These are phyloP conservation scores for Eretmocerus hayati DNA, from an alignment of 2,888 invertebrate species.

Conservation along the genomic window DNA sequence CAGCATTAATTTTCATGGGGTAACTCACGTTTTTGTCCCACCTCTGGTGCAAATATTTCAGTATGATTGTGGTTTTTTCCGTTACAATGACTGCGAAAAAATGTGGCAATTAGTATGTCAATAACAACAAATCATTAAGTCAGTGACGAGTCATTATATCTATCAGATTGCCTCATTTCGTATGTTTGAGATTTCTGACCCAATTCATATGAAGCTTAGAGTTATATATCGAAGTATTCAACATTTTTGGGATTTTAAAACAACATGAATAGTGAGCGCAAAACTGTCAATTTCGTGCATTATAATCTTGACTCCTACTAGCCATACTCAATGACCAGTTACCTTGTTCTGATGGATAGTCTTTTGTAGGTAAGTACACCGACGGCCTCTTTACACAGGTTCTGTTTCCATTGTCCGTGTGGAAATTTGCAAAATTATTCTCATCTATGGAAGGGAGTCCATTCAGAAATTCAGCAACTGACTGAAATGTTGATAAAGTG, in stretches of 20 bases:
- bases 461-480: constrained; percentile 83
- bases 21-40: constrained; percentile 81
- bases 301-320: too few species aligned
- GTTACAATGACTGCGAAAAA: constrained; percentile 79
- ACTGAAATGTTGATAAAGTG: constrained; percentile 58
- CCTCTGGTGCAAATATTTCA: constrained; percentile 89
- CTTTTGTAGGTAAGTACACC: constrained; percentile 87
- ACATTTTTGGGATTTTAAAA: too few species aligned
- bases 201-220: too few species aligned
- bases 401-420: constrained; percentile 76
- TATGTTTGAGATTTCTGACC: too few species aligned
- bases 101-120: not conserved
- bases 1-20: too few species aligned
- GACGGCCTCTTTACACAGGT: constrained; percentile 80
- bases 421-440: constrained; percentile 84
- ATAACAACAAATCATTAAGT: too few species aligned
- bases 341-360: constrained; percentile 90
- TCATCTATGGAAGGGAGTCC: constrained; percentile 86
- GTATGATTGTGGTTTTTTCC: constrained; percentile 88
- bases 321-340: too few species aligned
- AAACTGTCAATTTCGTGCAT: too few species aligned
- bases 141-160: too few species aligned
- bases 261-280: too few species aligned
- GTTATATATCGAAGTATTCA: too few species aligned
- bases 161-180: too few species aligned